Evolutionary conservation across 2,888 invertebrate genomes (phyloP).

Genomic region (Eustalomyia histrio): DNA sequence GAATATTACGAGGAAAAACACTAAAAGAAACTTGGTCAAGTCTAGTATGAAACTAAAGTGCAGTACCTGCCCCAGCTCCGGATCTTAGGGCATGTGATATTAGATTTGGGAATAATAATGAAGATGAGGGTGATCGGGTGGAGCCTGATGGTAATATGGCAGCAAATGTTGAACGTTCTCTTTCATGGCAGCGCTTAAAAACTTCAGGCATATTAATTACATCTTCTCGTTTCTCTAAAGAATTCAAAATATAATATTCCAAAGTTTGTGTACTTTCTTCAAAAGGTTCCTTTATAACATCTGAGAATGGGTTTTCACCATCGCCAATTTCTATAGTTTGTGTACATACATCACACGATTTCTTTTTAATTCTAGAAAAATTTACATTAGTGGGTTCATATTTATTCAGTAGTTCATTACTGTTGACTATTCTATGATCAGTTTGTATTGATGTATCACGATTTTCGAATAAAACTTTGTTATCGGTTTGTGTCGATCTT

Average conservation of each 20-base stretch:
- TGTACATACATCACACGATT: neutral
- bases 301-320: neutral
- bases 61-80: slow-evolving; percentile 72
- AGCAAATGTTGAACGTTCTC: slow-evolving; percentile 71
- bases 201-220: slow-evolving; percentile 22
- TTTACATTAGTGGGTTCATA: slow-evolving; percentile 24
- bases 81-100: slow-evolving; percentile 73
- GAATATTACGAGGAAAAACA: slow-evolving; percentile 36
- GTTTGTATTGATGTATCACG: neutral
- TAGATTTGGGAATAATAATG: slow-evolving; percentile 73
- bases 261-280: slow-evolving; percentile 22
- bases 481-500: slow-evolving; percentile 74
- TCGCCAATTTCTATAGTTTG: slow-evolving; percentile 15
- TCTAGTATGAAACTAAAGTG: neutral
- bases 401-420: slow-evolving; percentile 24
- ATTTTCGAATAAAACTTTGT: too few relatives aligned
- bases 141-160: slow-evolving; percentile 67
- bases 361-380: neutral
- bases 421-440: slow-evolving; percentile 62
- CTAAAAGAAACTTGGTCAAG: slow-evolving; percentile 36
- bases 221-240: neutral
- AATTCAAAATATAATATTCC: neutral
- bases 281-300: too few relatives aligned
- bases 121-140: slow-evolving; percentile 60
- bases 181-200: slow-evolving; percentile 54